phyloP scores from a whole-genome alignment of 2,113 vertebrate genomes.

The Ictidomys tridecemlineatus region DNA sequence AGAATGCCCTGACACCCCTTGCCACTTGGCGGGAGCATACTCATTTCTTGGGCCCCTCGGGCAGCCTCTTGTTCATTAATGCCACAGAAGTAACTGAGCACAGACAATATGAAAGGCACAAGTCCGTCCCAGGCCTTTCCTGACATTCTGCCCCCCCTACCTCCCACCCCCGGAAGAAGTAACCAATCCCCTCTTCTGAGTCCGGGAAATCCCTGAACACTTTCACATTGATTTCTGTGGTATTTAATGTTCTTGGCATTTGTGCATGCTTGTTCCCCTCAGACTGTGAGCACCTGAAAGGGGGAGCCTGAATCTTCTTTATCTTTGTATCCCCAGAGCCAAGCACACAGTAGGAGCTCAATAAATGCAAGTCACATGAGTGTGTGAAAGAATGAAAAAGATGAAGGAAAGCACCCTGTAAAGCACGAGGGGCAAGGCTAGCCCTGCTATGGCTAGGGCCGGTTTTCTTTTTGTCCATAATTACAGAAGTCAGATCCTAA shows the following conservation, averaged over 20 bases:
- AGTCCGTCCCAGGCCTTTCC: background rate
- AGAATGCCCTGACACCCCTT: constrained; percentile 3
- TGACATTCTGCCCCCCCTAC: background rate
- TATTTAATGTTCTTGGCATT: background rate
- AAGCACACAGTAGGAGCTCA: background rate
- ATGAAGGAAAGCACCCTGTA: background rate
- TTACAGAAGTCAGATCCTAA: background rate
- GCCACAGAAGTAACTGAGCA: background rate
- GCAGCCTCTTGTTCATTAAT: background rate
- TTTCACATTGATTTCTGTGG: background rate
- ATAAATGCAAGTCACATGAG: background rate
- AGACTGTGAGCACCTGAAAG: background rate
- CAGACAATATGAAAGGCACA: background rate
- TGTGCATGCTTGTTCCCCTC: background rate
- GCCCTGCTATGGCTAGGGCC: background rate
- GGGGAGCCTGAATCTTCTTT: background rate
- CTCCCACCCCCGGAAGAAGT: background rate
- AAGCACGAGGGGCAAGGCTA: background rate
- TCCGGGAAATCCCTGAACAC: background rate
- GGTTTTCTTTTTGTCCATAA: background rate
- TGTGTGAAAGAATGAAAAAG: background rate
- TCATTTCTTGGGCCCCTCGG: constrained; percentile 4
- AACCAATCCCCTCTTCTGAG: background rate
- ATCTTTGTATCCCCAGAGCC: background rate
- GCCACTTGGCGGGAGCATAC: background rate